phyloP scores from a whole-genome alignment of 2,797 vertebrate genomes.

The Scarus forsteni region DNA sequence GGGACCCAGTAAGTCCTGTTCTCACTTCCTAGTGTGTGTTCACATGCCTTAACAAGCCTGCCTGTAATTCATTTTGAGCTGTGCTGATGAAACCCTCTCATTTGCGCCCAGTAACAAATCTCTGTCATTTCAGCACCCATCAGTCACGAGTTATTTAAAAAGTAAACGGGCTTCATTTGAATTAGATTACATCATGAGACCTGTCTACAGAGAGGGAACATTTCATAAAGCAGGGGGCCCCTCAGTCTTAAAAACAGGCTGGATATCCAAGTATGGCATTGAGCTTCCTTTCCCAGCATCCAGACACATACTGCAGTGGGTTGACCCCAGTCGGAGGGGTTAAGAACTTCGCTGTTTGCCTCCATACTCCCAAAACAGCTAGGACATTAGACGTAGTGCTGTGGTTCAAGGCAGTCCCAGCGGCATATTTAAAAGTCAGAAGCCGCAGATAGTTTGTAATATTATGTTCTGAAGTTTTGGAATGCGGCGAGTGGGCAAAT shows the following conservation, averaged over 20 bases:
- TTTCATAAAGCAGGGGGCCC: constrained; percentile 37
- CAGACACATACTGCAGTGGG: constrained; percentile 34
- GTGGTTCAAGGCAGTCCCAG: constrained; percentile 27
- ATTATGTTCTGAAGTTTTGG: constrained; percentile 14
- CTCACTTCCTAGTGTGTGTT: constrained; percentile 24
- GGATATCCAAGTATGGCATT: constrained; percentile 72
- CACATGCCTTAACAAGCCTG: constrained; percentile 13
- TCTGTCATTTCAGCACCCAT: constrained; percentile 8
- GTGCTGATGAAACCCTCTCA: constrained; percentile 15
- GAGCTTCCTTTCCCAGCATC: constrained; percentile 60
- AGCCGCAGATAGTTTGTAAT: constrained; percentile 18
- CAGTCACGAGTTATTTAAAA: constrained; percentile 35
- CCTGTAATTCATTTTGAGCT: neutral
- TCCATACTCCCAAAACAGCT: constrained; percentile 51
- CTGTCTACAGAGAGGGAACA: constrained; percentile 9
- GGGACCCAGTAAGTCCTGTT: constrained; percentile 91
- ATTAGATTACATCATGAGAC: constrained; percentile 10
- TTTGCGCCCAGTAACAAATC: neutral
- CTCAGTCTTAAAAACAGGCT: constrained; percentile 22
- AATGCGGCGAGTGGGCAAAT: constrained; percentile 28
- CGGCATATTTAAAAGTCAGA: constrained; percentile 22
- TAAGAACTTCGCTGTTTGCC: constrained; percentile 39
- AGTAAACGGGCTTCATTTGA: constrained; percentile 3
- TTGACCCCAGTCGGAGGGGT: constrained; percentile 40
- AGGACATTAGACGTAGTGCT: constrained; percentile 48